Evolutionary conservation across 1,140 invertebrate species (phyloP), one percentile per base, ranked within the genome.

Genomic region (Lepidurus couesii): DNA sequence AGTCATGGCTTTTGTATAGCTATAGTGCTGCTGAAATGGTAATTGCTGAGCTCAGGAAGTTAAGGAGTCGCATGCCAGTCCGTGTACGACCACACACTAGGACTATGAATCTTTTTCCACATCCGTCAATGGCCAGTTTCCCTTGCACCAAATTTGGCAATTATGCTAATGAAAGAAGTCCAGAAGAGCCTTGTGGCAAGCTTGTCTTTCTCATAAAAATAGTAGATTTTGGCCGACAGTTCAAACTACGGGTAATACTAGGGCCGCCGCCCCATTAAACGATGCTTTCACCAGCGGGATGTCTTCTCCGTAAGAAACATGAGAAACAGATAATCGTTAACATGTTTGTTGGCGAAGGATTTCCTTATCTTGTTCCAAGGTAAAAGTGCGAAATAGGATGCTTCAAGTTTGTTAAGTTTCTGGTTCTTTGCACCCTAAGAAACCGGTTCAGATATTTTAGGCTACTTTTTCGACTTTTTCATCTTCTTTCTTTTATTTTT

Each of bases 311-410:
- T 21, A 21, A 65, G 53, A 65, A 65, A 65, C 53, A 65, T 4
- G 53, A 65, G 53, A 65, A 65, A 65, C 53, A 65, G 53, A 65
- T 65, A 65, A 65, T 65, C 16, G 53, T 16, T 65, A 65, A 65
- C 13, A 13, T 65, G 53, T 65, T 65, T 65, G 53, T 65, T 65
- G 9, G 16, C 53, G 53, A 65, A 9, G 21, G 53, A 65, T 65
- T 65, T 65, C 21, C 16, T 21, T 4, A 21, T 4, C 53, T 0
- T 65, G 16, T 65, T 21, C 53, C 21, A 21, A 65, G 53, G n/a
- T 65, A 65, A 65, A 13, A 65, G 53, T 65, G 53, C 53, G 53
- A 65, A 65, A 65, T 65, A 65, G 53, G 53, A 65, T 65, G 6
- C 53, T 34, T 34, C 34, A 34, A 34, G 34, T 34, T 34, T 34